Percentiles rank a stretch among this genome's conserved stretches.
phyloP scores from a whole-genome alignment of 2,888 invertebrate genomes.

The Platycheirus rosarum region DNA sequence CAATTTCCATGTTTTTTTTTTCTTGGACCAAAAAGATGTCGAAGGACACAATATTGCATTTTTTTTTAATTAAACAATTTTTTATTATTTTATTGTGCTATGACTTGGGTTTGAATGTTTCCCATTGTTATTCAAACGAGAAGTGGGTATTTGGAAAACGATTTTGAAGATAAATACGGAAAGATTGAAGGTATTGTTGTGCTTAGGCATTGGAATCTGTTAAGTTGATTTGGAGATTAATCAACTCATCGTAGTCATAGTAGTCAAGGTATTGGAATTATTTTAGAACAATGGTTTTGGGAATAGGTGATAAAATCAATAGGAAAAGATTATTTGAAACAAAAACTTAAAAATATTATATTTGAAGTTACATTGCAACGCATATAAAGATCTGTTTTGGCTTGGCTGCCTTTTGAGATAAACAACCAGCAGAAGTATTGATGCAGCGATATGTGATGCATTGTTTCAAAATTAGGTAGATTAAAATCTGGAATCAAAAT shows the following conservation, averaged over 20 bases:
- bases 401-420: not conserved
- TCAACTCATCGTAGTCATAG: conserved; percentile 20
- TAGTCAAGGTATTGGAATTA: not conserved
- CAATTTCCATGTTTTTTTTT: conserved; percentile 18
- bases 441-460: not conserved
- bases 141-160: conserved; percentile 35
- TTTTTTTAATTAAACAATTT: conserved; percentile 65
- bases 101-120: conserved; percentile 43
- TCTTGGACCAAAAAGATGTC: not conserved
- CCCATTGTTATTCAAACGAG: conserved; percentile 40
- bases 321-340: too few species aligned
- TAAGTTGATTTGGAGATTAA: conserved; percentile 25
- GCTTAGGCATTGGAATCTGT: conserved; percentile 6
- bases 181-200: conserved; percentile 32
- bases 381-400: not conserved
- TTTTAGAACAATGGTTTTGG: conserved; percentile 6
- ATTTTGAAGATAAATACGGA: conserved; percentile 36
- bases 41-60: conserved; percentile 46
- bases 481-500: too few species aligned
- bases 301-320: not conserved
- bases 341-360: too few species aligned
- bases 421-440: not conserved
- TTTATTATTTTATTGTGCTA: conserved; percentile 49
- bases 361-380: not conserved
- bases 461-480: not conserved